Evolutionary conservation across 35 echinoderm and acorn worm genomes (phyloP).

Genomic region (Strongylocentrotus purpuratus): DNA sequence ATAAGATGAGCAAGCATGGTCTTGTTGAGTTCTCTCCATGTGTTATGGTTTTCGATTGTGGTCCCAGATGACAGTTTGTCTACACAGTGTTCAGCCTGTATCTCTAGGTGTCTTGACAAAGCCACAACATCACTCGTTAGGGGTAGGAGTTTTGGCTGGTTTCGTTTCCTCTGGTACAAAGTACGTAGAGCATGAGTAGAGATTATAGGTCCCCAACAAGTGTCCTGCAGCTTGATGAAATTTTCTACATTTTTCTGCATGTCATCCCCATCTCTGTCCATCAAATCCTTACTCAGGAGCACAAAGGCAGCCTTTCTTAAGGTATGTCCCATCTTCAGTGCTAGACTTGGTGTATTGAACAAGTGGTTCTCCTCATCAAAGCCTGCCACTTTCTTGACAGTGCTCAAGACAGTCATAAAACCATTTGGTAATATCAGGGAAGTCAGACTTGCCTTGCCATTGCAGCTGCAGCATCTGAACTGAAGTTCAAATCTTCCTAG

Average conservation of each 20-base stretch:
- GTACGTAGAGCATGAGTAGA: constrained; percentile 63
- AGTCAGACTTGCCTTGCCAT: too few species aligned
- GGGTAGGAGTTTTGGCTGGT: constrained; percentile 67
- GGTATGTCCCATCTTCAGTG: too few species aligned
- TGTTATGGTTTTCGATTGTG: constrained; percentile 5
- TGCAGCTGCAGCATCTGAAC: too few species aligned
- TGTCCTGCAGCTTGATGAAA: constrained; percentile 47
- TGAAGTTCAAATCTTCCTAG: too few species aligned
- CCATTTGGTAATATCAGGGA: too few species aligned
- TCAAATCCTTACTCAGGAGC: constrained; percentile 46
- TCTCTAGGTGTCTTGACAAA: constrained; percentile 49
- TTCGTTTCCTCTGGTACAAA: constrained; percentile 58
- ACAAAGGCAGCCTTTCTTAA: constrained; percentile 53
- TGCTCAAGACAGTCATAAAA: too few species aligned
- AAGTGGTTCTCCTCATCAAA: too few species aligned
- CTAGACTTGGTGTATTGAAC: too few species aligned
- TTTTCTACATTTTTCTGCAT: constrained; percentile 19
- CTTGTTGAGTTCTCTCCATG: constrained; percentile 63
- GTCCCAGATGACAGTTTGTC: not conserved
- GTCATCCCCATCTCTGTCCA: not conserved
- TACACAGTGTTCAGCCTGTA: constrained; percentile 49
- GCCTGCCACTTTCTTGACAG: too few species aligned
- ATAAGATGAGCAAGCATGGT: constrained; percentile 67
- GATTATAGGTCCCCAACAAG: constrained; percentile 64
- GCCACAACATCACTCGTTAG: constrained; percentile 58